Base-by-base conservation (phyloP, 2,113 vertebrate species). In the Caranx melampygus region DNA sequence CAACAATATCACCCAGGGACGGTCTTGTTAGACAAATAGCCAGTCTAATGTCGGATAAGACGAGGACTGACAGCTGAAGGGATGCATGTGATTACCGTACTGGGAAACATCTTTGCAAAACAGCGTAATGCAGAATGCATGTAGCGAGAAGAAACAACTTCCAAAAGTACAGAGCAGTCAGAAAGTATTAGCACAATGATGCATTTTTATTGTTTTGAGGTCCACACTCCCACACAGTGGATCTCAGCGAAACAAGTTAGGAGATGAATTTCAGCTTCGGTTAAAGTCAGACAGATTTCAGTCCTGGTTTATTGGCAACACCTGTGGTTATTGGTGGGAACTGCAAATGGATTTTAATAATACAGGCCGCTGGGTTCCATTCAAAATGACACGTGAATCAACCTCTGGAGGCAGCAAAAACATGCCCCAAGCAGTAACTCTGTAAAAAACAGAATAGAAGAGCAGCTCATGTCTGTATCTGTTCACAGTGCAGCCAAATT, bases 31-130 rank as follows among this genome's bases (percentile, higher is more conserved):
- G 75, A 85, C 62, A 69, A 75, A 66, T 54, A 83, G 68, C 37
- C 2, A 21, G 45, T 74, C 35, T 84, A 47, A 21, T 61, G 62
- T 59, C 54, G 79, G 21, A 55, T 11, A n/a, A 37, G 60, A 77
- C 34, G 14, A 70, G 44, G 20, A 62, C 63, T 86, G 88, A 76
- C 85, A 85, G 85, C 62, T 60, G 60, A 80, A 9, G 65, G 47
- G 51, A 44, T 35, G 40, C 34, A 51, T 3, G 5, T 26, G 26
- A 26, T 3, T 15, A 20, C 62, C 16, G 26, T 67, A 42, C 35
- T 62, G 52, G 60, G 59, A 69, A 69, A 34, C 11, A 15, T 44
- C 44, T 57, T 31, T 40, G 26, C 6, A 54, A 76, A 79, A 35
- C 60, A 63, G 31, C 5, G 15, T 45, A 47, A 52, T 26, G 51